Evolutionary conservation across 2,113 vertebrate genomes (phyloP).

Genomic region (Nanorana parkeri): DNA sequence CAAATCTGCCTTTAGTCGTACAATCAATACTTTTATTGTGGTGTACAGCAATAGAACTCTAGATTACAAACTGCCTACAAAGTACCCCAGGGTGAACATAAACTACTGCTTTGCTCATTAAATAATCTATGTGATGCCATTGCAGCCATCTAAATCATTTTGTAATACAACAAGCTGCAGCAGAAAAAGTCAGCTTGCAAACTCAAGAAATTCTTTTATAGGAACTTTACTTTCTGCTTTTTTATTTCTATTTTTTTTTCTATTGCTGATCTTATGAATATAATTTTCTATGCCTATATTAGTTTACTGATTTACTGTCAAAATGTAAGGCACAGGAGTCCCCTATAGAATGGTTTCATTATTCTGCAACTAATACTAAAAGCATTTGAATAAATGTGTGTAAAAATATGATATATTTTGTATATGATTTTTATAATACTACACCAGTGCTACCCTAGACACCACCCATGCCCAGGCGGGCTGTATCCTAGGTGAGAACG

Average conservation of each 20-base stretch:
- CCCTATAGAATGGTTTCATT: background rate
- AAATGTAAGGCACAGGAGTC: background rate
- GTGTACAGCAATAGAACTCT: slow-evolving; percentile 40
- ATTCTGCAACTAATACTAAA: too few species aligned
- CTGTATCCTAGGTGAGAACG: too few species aligned
- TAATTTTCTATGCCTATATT: background rate
- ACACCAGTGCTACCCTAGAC: too few species aligned
- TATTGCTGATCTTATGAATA: background rate
- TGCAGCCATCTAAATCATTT: slow-evolving; percentile 44
- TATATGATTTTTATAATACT: too few species aligned
- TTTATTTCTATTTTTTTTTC: slow-evolving; percentile 5
- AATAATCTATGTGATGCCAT: slow-evolving; percentile 54
- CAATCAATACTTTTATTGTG: slow-evolving; percentile 57
- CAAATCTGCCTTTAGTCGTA: slow-evolving; percentile 50
- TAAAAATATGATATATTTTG: too few species aligned
- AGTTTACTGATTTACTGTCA: background rate
- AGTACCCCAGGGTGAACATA: slow-evolving; percentile 51
- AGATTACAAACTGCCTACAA: slow-evolving; percentile 52
- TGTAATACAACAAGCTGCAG: slow-evolving; percentile 39
- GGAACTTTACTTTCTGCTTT: slow-evolving; percentile 22
- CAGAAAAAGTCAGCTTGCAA: slow-evolving; percentile 1
- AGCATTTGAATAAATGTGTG: too few species aligned
- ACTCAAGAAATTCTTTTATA: slow-evolving; percentile 21
- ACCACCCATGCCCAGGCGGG: too few species aligned
- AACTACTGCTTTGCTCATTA: slow-evolving; percentile 53